These are phyloP conservation scores for Drosophila recens DNA, from an alignment of 2,888 invertebrate species.

Conservation along the genomic window DNA sequence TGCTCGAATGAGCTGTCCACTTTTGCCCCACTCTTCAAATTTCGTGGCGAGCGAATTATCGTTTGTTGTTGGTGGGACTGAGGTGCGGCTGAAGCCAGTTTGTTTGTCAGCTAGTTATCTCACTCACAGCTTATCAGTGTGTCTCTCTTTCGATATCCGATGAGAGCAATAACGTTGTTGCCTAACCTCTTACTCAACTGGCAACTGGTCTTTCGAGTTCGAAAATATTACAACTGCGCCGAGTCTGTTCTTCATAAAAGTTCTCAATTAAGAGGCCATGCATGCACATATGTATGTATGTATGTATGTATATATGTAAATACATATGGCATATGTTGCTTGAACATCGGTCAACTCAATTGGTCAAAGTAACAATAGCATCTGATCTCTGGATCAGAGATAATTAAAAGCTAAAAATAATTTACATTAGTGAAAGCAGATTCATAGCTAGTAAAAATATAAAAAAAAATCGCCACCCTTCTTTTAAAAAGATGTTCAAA, in stretches of 20 bases:
- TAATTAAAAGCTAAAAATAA: background rate
- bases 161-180: constrained; percentile 25
- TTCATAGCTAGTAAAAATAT: background rate
- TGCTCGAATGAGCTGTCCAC: constrained; percentile 8
- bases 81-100: constrained; percentile 53
- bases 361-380: constrained; percentile 3
- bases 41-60: constrained; percentile 23
- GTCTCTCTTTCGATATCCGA: constrained; percentile 29
- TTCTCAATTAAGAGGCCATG: constrained; percentile 49
- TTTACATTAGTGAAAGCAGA: background rate
- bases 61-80: constrained; percentile 25
- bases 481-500: too few relatives aligned
- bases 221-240: constrained; percentile 18
- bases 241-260: constrained; percentile 26
- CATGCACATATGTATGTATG: background rate
- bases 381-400: constrained; percentile 6
- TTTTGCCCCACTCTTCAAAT: constrained; percentile 5
- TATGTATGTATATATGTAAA: background rate
- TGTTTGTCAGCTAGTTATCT: constrained; percentile 26
- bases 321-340: background rate
- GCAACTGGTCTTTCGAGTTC: constrained; percentile 27
- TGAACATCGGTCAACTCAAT: constrained; percentile 17
- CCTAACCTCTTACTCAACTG: constrained; percentile 19
- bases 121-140: constrained; percentile 28
- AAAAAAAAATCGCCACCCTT: background rate